Evolutionary conservation across 2,888 invertebrate genomes (phyloP).

Genomic region (Aporophyla lueneburgensis): DNA sequence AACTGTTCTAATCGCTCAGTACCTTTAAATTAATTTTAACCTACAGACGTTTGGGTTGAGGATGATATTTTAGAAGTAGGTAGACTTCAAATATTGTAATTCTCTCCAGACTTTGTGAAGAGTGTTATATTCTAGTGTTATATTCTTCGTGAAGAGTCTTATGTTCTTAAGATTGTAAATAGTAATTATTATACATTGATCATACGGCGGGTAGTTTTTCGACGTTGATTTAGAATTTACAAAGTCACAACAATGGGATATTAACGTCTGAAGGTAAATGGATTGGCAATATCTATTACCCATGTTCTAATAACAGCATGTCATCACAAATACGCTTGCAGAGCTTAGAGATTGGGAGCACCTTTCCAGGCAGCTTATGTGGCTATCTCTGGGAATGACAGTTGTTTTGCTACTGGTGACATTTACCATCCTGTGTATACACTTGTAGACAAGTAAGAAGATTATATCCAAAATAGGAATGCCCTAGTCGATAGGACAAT

Average conservation of each 20-base stretch:
- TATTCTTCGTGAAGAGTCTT: too few species aligned
- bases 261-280: background rate
- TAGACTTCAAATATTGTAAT: conserved; percentile 40
- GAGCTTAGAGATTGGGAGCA: conserved; percentile 16
- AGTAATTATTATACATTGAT: conserved; percentile 13
- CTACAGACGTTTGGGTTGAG: background rate
- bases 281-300: conserved; percentile 48
- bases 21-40: conserved; percentile 51
- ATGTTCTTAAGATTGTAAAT: conserved; percentile 5
- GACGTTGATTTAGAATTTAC: background rate
- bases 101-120: background rate
- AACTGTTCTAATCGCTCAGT: conserved; percentile 27
- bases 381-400: conserved; percentile 5
- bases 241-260: background rate
- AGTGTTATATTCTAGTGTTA: conserved; percentile 19
- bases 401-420: conserved; percentile 4
- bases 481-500: too few species aligned
- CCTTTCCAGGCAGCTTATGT: conserved; percentile 15
- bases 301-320: conserved; percentile 16
- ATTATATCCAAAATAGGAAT: too few species aligned
- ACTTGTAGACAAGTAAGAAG: too few species aligned
- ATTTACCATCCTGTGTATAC: background rate
- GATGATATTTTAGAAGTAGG: conserved; percentile 38
- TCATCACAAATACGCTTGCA: conserved; percentile 10
- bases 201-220: background rate